Conservation (phyloP, 30 jellyfish, hydroid and myxozoan species). For the Pelagia noctiluca region DNA sequence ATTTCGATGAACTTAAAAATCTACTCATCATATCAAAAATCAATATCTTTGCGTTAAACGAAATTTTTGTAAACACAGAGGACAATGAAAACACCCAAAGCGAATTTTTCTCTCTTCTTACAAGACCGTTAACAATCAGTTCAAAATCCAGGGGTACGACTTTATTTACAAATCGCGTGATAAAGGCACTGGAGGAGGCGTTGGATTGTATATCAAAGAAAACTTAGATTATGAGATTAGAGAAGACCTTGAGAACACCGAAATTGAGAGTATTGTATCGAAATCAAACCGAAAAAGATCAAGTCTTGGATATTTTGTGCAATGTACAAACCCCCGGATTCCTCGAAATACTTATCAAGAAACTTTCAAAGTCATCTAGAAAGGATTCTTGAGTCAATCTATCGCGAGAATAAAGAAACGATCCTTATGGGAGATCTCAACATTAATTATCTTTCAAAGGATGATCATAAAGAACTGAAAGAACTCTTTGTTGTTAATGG, state of each 20-base stretch:
- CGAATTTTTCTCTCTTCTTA: neutral
- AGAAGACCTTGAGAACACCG: neutral
- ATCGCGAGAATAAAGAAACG: slow-evolving; percentile 9
- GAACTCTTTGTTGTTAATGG: neutral
- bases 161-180: neutral
- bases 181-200: slow-evolving; percentile 45
- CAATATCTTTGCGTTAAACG: slow-evolving; percentile 24
- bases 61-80: slow-evolving; percentile 2
- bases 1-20: slow-evolving; percentile 30
- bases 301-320: neutral
- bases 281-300: slow-evolving; percentile 15
- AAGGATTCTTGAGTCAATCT: neutral
- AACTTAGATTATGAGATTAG: neutral
- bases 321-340: slow-evolving; percentile 43
- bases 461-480: slow-evolving; percentile 29
- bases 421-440: slow-evolving; percentile 42
- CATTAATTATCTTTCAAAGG: neutral
- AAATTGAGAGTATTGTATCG: slow-evolving; percentile 16
- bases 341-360: slow-evolving; percentile 31
- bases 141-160: slow-evolving; percentile 32
- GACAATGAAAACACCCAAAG: neutral
- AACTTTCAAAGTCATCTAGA: slow-evolving; percentile 2
- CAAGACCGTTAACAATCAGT: slow-evolving; percentile 11
- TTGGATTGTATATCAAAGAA: slow-evolving; percentile 14
- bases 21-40: slow-evolving; percentile 6